phyloP scores from a whole-genome alignment of 2,113 vertebrate species.

The Pontoporia blainvillei region DNA sequence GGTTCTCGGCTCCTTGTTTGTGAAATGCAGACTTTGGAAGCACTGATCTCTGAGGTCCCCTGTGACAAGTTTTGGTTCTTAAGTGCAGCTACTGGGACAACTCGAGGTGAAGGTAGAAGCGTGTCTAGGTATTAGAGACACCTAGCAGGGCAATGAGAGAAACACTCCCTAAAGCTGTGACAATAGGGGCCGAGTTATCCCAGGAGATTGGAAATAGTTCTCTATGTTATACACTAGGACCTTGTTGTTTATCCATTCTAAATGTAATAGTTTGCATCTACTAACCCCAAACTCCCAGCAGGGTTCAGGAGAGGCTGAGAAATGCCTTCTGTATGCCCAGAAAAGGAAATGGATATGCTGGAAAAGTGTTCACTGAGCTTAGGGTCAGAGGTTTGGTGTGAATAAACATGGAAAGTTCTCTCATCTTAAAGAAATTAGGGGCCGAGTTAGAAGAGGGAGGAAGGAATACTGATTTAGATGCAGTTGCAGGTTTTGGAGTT shows the following conservation, averaged over 20 bases:
- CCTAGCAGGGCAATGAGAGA: not conserved
- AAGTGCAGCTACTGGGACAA: not conserved
- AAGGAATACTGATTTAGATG: too few relatives aligned
- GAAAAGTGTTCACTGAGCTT: not conserved
- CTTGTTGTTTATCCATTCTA: not conserved
- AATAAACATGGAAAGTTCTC: not conserved
- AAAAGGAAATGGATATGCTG: not conserved
- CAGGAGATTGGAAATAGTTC: not conserved
- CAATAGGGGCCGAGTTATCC: not conserved
- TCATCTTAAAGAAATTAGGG: not conserved
- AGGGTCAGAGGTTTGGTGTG: not conserved
- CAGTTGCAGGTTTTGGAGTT: not conserved
- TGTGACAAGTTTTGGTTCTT: not conserved
- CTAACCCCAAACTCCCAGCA: not conserved
- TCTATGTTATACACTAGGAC: not conserved
- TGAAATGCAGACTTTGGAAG: not conserved
- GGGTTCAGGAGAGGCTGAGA: not conserved
- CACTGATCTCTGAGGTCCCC: not conserved
- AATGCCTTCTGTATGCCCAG: not conserved
- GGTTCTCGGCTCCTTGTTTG: not conserved
- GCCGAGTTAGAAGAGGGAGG: not conserved
- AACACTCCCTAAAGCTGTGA: not conserved
- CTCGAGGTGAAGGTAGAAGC: not conserved
- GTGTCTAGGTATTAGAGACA: fast-evolving
- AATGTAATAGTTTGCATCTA: not conserved